Base-by-base conservation (phyloP, 30 jellyfish, hydroid and myxozoan species). In the Haliclystus octoradiatus region DNA sequence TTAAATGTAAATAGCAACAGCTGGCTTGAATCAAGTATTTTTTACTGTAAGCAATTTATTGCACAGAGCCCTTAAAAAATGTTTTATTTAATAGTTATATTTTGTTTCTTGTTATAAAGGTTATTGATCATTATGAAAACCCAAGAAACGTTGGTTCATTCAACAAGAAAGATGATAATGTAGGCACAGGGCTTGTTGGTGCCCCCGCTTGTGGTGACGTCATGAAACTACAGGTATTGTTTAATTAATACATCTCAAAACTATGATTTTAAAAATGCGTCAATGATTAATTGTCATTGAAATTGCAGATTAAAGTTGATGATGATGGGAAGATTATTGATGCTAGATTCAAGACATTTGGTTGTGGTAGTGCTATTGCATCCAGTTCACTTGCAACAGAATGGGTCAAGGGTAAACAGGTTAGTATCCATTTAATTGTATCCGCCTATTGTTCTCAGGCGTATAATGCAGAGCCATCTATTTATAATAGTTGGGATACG, bases 181-280 rank as follows among this genome's bases (percentile, higher is more conserved):
- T 92, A 61, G 99, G 99, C 1, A 92, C 99, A 33, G 99, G 99
- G 31, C 74, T 84, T 1, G 99, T 92, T 65, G 99, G 99, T 32
- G 99, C 99, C 2, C 99, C 99, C 0, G 99, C 99, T 23, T 92
- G 99, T 63, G 99, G 99, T 1, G 99, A 92, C 71, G 99, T 92
- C 68, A 92, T 92, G 99, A 92, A 92, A 76, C 80, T 92, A 13
- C 99, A 92, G 87, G 99, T 92, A 77, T 2, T 23, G n/a, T n/a
- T n/a, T n/a, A n/a, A n/a, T n/a, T n/a, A n/a, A n/a, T n/a, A n/a
- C n/a, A n/a, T n/a, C n/a, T n/a, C n/a, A n/a, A n/a, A n/a, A n/a
- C n/a, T n/a, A n/a, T n/a, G n/a, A n/a, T n/a, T n/a, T 26, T 23
- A 26, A 15, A 23, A 57, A 23, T 15, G 31, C 23, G 26, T 7